phyloP scores from a whole-genome alignment of 2,888 invertebrate species.

The Thelaira solivaga region DNA sequence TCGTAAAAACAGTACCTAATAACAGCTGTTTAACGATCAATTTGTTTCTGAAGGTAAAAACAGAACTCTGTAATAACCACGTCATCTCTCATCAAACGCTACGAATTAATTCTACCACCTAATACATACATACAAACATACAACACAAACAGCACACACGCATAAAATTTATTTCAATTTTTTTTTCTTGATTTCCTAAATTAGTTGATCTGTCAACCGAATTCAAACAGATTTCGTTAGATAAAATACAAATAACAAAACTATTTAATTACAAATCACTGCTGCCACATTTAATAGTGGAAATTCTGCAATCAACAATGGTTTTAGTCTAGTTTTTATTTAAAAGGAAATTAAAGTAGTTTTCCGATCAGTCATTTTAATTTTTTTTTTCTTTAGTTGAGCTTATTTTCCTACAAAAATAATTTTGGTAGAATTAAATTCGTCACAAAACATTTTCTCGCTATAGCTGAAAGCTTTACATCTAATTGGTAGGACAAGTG shows the following conservation, averaged over 20 bases:
- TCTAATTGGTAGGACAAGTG: slow-evolving; percentile 15
- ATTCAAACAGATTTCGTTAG: slow-evolving; percentile 3
- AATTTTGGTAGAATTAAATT: background rate
- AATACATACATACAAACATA: too few species aligned
- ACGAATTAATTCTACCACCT: too few species aligned
- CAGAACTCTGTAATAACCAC: too few species aligned
- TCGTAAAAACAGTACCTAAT: too few species aligned
- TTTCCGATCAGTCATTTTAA: background rate
- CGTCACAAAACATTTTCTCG: background rate
- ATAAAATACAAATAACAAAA: background rate
- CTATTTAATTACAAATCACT: slow-evolving; percentile 30
- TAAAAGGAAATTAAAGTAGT: slow-evolving; percentile 37
- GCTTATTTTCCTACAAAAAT: slow-evolving; percentile 28
- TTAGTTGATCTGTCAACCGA: slow-evolving; percentile 6
- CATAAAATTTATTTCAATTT: background rate
- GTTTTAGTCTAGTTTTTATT: slow-evolving; percentile 4
- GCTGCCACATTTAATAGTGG: background rate
- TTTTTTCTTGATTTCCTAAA: background rate
- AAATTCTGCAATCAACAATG: slow-evolving; percentile 16
- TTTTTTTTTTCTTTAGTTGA: background rate
- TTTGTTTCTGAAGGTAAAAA: too few species aligned
- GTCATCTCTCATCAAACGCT: too few species aligned
- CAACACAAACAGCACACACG: too few species aligned
- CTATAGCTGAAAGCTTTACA: background rate
- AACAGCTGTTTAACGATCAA: too few species aligned